A percentile compares a stretch with the other conserved stretches of the same genome.
phyloP scores from a whole-genome alignment of 2,797 vertebrate genomes.

The Trachurus trachurus region DNA sequence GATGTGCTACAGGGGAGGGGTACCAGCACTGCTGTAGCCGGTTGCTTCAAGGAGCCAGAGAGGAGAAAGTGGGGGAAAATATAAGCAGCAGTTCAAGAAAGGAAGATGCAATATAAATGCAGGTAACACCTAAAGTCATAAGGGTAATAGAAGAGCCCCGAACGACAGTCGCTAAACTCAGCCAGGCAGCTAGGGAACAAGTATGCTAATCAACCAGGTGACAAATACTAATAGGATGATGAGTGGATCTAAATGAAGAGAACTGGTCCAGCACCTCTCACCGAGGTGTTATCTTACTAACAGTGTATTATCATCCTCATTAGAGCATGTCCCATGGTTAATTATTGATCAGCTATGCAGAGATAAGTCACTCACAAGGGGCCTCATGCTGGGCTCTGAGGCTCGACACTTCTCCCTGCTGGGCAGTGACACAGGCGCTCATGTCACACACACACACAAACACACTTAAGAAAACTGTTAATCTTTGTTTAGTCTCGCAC shows the following conservation, averaged over 20 bases:
- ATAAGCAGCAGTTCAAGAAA: neutral
- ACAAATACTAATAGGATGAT: constrained; percentile 66
- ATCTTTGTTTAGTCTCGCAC: constrained; percentile 61
- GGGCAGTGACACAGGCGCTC: constrained; percentile 46
- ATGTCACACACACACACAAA: constrained; percentile 17
- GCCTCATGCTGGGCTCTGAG: constrained; percentile 67
- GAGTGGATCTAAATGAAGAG: constrained; percentile 71
- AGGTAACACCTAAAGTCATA: neutral
- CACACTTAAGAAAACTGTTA: constrained; percentile 35
- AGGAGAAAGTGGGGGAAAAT: neutral
- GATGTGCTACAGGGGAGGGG: constrained; percentile 54
- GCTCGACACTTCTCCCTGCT: constrained; percentile 56
- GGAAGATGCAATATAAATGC: neutral
- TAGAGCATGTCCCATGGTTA: constrained; percentile 80
- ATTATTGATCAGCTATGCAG: constrained; percentile 86
- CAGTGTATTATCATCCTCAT: constrained; percentile 82
- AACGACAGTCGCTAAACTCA: constrained; percentile 22
- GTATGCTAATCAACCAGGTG: constrained; percentile 58
- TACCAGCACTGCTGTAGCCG: constrained; percentile 31
- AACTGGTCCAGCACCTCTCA: constrained; percentile 51
- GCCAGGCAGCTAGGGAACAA: constrained; percentile 33
- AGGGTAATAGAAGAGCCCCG: neutral
- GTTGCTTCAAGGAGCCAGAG: constrained; percentile 44
- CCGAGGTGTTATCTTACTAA: constrained; percentile 75
- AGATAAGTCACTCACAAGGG: constrained; percentile 75